phyloP scores from a whole-genome alignment of 92 coral and sea anemone species.

The Hydrozoanthus gracilis region DNA sequence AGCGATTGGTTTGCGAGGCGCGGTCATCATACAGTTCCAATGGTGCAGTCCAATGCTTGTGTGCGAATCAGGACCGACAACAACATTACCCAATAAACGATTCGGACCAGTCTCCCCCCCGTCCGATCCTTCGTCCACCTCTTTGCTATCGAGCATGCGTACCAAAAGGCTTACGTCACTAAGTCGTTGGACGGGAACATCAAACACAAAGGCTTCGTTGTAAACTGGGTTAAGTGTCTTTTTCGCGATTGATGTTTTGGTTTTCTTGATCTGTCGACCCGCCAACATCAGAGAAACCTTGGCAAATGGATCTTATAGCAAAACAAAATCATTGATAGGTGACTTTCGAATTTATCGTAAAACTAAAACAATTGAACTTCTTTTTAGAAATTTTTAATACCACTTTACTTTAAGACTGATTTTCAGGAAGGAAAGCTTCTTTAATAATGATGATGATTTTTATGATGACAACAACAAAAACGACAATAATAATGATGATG shows the following conservation, averaged over 20 bases:
- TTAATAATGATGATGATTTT: too few species aligned
- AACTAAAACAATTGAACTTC: too few species aligned
- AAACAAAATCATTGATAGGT: too few species aligned
- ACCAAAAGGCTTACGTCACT: conserved; percentile 95
- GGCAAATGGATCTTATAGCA: conserved; percentile 72
- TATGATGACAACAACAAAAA: too few species aligned
- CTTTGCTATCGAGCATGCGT: conserved; percentile 75
- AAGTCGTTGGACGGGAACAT: conserved; percentile 90
- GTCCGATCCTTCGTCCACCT: conserved; percentile 51
- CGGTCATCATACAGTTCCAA: conserved; percentile 98
- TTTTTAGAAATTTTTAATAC: too few species aligned
- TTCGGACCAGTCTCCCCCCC: conserved; percentile 47
- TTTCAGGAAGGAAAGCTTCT: too few species aligned
- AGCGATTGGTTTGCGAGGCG: conserved; percentile 98
- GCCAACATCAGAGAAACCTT: conserved; percentile 92
- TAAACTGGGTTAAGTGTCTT: conserved; percentile 89
- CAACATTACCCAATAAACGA: conserved; percentile 78
- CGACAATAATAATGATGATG: too few species aligned
- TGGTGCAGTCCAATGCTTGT: conserved; percentile 96
- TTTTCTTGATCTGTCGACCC: conserved; percentile 95
- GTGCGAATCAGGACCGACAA: conserved; percentile 89
- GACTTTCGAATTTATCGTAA: too few species aligned
- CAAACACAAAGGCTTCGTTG: conserved; percentile 98
- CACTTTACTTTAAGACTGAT: too few species aligned
- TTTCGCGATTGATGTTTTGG: conserved; percentile 87